A percentile compares a stretch with the other conserved stretches of the same genome.
These are phyloP conservation scores for Cryptus viduatorius DNA, from an alignment of 2,888 invertebrate genomes.

Conservation along the genomic window DNA sequence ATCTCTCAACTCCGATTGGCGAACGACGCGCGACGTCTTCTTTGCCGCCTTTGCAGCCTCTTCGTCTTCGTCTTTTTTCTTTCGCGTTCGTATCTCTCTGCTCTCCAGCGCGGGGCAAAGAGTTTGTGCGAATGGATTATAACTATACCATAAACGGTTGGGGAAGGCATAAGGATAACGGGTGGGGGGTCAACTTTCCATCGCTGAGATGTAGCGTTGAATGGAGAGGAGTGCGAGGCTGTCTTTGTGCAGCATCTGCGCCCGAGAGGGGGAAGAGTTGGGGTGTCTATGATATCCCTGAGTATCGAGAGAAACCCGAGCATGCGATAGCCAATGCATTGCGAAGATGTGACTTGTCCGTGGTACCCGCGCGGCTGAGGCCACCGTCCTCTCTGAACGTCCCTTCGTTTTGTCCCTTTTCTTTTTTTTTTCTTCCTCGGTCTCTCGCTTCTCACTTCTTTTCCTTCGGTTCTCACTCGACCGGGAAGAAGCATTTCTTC, in stretches of 20 bases:
- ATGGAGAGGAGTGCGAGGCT: background rate
- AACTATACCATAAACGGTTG: conserved; percentile 8
- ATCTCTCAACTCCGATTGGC: background rate
- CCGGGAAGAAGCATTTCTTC: conserved; percentile 65
- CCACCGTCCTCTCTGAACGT: conserved; percentile 9
- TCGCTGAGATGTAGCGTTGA: background rate
- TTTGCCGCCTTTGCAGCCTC: conserved; percentile 13
- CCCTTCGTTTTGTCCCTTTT: conserved; percentile 26
- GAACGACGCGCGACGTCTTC: conserved; percentile 11
- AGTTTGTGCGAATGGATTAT: conserved; percentile 19
- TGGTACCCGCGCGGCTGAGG: conserved; percentile 5
- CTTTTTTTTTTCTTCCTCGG: conserved; percentile 17
- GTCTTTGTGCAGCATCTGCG: conserved; percentile 1
- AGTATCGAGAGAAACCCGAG: conserved; percentile 25
- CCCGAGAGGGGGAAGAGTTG: background rate
- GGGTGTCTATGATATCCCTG: conserved; percentile 15
- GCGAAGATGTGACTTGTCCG: conserved; percentile 22
- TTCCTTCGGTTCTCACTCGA: conserved; percentile 55
- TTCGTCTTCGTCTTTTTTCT: background rate
- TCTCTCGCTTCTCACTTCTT: conserved; percentile 56
- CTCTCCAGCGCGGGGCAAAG: conserved; percentile 7
- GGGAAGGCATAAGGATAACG: background rate
- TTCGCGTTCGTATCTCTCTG: background rate
- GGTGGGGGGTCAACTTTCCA: conserved; percentile 32
- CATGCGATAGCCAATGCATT: conserved; percentile 16